Conservation (phyloP, 1,140 invertebrate genomes). For the Mactra quadrangularis region DNA sequence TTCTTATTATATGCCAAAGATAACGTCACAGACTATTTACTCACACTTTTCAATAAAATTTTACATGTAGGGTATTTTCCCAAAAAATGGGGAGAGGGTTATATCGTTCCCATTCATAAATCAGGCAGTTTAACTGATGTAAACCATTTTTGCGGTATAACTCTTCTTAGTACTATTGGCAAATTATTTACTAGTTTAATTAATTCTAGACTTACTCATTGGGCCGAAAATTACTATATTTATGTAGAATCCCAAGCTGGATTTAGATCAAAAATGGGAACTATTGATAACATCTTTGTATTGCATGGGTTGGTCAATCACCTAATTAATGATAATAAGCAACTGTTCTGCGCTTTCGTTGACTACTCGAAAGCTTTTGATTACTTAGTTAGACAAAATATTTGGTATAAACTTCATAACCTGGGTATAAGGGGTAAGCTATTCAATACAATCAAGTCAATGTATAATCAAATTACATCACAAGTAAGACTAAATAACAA, state of each 20-base stretch:
- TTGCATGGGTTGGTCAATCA: conserved; percentile 17
- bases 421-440: conserved; percentile 39
- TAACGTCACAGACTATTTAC: background rate
- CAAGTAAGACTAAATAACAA: conserved; percentile 16
- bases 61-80: conserved; percentile 20
- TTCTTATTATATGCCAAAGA: conserved; percentile 7
- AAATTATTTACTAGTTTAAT: conserved; percentile 21
- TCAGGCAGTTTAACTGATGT: conserved; percentile 15
- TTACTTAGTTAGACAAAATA: conserved; percentile 12
- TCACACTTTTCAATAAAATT: conserved; percentile 12
- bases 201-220: conserved; percentile 10
- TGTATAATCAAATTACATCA: conserved; percentile 42
- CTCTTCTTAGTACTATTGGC: conserved; percentile 18
- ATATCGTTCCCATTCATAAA: conserved; percentile 39
- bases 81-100: conserved; percentile 16
- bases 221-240: conserved; percentile 14
- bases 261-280: conserved; percentile 26
- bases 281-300: conserved; percentile 40
- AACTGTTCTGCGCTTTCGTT: conserved; percentile 49
- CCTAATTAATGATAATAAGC: conserved; percentile 5
- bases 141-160: conserved; percentile 28
- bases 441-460: conserved; percentile 32
- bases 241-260: conserved; percentile 31
- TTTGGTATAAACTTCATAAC: conserved; percentile 31
- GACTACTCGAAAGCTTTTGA: conserved; percentile 52